Evolutionary conservation across 2,113 vertebrate genomes (phyloP), one percentile per base, ranked within the genome.

Genomic region (Tetrax tetrax): DNA sequence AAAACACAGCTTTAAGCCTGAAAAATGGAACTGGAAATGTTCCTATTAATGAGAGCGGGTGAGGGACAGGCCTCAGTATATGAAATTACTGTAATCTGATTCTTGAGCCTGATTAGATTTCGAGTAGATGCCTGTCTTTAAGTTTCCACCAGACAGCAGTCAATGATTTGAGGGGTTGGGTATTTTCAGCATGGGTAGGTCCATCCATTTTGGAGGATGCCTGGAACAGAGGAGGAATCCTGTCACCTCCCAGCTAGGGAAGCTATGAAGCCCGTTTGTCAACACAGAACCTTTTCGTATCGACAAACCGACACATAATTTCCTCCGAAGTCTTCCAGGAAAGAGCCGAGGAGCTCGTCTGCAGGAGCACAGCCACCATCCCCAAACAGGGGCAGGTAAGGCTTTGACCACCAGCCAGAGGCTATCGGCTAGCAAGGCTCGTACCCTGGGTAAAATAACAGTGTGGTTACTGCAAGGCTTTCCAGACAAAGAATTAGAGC

Each of bases 261-360:
- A 72, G 79, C 10, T 41, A 12, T 1, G 2, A 47, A 68, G 22
- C 33, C 29, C 1, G 0, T 61, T 72, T 33, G 38, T 27, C 54
- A 51, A 27, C 17, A 9, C 31, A 3, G 21, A 89, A 47, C 20
- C 17, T 69, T 27, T 45, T 17, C 17, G 4, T 4, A n/a, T 9
- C 2, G 7, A 48, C 59, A 47, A 41, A 10, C 11, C 5, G 1
- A n/a, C 3, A 5, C 9, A 4, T 38, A n/a, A n/a, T 27, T 38
- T 57, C 35, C 48, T n/a, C 61, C 7, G 0, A 31, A 33, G 19
- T 21, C 9, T 38, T 27, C 35, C 25, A 45, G 33, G 17, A 33
- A n/a, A 68, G 12, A 61, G 41, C 20, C 50, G 47, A n/a, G 50
- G 43, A 92, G 22, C 47, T 53, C 1, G 1, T 18, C 31, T 33